Base-by-base conservation (phyloP, 1,140 invertebrate species). In the Bradynema listronoti region DNA sequence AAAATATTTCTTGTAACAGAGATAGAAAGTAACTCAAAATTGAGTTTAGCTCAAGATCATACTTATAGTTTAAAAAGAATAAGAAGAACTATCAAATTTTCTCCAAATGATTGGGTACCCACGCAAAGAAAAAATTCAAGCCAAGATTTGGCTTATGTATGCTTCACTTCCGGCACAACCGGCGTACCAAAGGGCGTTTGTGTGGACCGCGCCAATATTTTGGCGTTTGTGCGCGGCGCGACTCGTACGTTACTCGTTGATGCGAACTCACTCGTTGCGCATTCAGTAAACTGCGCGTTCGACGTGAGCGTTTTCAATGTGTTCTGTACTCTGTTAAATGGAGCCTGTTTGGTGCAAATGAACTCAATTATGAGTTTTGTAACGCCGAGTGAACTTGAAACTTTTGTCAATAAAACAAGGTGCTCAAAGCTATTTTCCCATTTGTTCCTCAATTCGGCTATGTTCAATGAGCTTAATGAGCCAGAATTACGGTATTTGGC, bases 131-230 rank as follows among this genome's bases (percentile, higher is more conserved):
- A 5, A 24, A 4, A 25, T 9, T 30, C 16, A 50, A n/a, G n/a
- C n/a, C n/a, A 27, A 19, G 19, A 58, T 6, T 41, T 73, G 14
- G 61, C 61, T 9, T 73, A 73, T 42, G 51, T 70, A 1, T 59
- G 72, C 22, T 69, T 58, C 33, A 73, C 71, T 5, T 70, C 66
- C 56, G 71, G 71, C 1, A 71, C 71, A 25, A 73, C 71, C 14
- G 71, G 71, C 6, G 42, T 30, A 5, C 72, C 71, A 1, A 73
- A 73, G 58, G 65, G 54, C 22, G 71, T 73, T 22, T 39, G 42
- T 14, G 55, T 73, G 16, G 34, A 41, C 4, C 56, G 71, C 27
- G n/a, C 27, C 16, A 50, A 25, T 50, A 32, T 50, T 25, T 30
- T 50, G 47, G 3, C 47, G 9, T 61, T 61, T 27, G n/a, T 61